phyloP scores from a whole-genome alignment of 2,113 vertebrate genomes.

The Corapipo altera region DNA sequence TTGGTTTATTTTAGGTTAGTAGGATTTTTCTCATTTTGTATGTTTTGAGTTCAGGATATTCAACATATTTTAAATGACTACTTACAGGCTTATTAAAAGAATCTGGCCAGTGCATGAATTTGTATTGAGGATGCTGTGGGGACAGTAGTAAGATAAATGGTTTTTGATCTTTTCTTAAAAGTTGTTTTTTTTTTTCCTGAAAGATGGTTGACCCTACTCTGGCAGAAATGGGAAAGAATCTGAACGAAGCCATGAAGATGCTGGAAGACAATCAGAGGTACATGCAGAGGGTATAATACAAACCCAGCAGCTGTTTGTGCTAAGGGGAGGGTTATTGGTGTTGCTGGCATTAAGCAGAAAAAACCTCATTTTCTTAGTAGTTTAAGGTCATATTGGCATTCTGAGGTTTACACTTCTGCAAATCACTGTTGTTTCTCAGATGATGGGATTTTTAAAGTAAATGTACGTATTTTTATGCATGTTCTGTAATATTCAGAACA shows the following conservation, averaged over 20 bases:
- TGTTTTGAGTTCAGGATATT: not conserved
- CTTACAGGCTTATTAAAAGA: not conserved
- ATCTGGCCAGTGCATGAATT: not conserved
- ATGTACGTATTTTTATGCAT: not conserved
- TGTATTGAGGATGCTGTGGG: not conserved
- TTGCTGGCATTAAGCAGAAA: not conserved
- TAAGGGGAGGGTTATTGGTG: not conserved
- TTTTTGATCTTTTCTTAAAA: not conserved
- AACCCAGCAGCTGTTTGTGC: not conserved
- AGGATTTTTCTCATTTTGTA: not conserved
- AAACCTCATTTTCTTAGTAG: not conserved
- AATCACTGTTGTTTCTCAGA: not conserved
- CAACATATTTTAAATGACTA: not conserved
- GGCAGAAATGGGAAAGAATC: conserved; percentile 89
- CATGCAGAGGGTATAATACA: not conserved
- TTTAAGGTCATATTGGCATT: not conserved
- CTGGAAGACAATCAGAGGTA: conserved; percentile 86
- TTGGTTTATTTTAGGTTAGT: not conserved
- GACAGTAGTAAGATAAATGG: not conserved
- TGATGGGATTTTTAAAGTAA: not conserved
- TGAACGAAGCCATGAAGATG: conserved; percentile 93
- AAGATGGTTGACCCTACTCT: conserved; percentile 87
- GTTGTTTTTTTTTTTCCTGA: not conserved
- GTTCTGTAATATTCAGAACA: not conserved
- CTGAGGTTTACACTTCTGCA: not conserved